Evolutionary conservation across 2,888 invertebrate genomes (phyloP), one percentile per base, ranked within the genome.

Genomic region (Xylocampa areola): DNA sequence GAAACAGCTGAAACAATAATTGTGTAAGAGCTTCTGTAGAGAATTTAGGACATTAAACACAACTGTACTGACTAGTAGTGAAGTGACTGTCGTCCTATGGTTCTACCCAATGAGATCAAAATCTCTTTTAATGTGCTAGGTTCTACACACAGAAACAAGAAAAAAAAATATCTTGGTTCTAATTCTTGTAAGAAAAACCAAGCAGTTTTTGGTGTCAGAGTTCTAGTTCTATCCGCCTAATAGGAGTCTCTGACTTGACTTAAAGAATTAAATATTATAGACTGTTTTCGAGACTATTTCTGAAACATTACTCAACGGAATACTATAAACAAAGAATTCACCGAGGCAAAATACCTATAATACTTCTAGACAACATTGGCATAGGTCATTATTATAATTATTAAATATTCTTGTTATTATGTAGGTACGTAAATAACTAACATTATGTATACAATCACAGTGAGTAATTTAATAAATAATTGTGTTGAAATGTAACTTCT

Each of bases 331-430:
- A 54, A 48, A 48, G 33, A 47, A 36, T 29, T 25, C 19, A 30
- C 14, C 5, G 4, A 57, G 7, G 17, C 17, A 30, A 35, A 39
- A 36, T 44, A 48, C 19, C 1, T 32, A 33, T 8, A 37, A 10
- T 41, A 13, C 30, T 33, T 0, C 27, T 41, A 30, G 29, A 47
- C 35, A 44, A 25, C 32, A 43, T 39, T 35, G 43, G 11, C 25
- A 14, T 5, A 45, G 41, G 48, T 45, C 33, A 59, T 58, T 63
- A 53, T 58, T 37, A 27, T 27, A 16, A 51, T 45, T 30, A 52
- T 67, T 51, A 54, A 11, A 33, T 40, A 19, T 5, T 7, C 30
- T 17, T 8, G 19, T 11, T 41, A 41, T 10, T 41, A 17, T 27
- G 27, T 6, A 17, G 7, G 27, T 6, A 27, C 10, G 29, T 27